Evolutionary conservation across 1,140 invertebrate species (phyloP).

Genomic region (Drosophila mayri): DNA sequence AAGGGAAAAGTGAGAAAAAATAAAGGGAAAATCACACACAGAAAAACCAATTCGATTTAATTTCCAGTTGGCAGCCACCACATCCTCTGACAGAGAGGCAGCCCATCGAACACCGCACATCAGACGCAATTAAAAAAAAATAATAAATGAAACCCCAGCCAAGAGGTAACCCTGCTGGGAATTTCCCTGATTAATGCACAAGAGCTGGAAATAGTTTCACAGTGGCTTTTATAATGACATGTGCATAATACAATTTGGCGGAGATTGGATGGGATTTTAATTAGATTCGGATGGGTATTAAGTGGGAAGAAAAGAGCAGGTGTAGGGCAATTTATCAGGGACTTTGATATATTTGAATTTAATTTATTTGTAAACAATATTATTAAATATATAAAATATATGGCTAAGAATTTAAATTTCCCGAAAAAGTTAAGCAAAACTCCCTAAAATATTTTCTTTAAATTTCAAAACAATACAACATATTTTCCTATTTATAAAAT

Average conservation of each 20-base stretch:
- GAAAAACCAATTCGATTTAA: slow-evolving; percentile 70
- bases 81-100: slow-evolving; percentile 4
- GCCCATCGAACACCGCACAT: slow-evolving; percentile 38
- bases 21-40: not conserved
- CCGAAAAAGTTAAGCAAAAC: too few relatives aligned
- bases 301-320: not conserved
- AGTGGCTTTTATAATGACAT: slow-evolving; percentile 12
- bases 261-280: slow-evolving; percentile 16
- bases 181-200: slow-evolving; percentile 14
- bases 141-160: slow-evolving; percentile 46
- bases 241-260: slow-evolving; percentile 9
- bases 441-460: not conserved
- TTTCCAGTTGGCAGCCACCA: slow-evolving; percentile 61
- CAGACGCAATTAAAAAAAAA: slow-evolving; percentile 64
- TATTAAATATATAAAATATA: too few relatives aligned
- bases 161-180: slow-evolving; percentile 23
- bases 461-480: not conserved
- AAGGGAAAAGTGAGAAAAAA: slow-evolving; percentile 6
- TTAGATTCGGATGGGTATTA: slow-evolving; percentile 7
- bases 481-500: not conserved
- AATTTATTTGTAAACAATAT: not conserved
- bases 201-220: slow-evolving; percentile 7
- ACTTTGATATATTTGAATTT: not conserved
- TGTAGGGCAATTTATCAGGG: not conserved
- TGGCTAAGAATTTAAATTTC: too few relatives aligned